Base-by-base conservation (phyloP, 1,140 invertebrate genomes). In the Venustaconcha ellipsiformis region DNA sequence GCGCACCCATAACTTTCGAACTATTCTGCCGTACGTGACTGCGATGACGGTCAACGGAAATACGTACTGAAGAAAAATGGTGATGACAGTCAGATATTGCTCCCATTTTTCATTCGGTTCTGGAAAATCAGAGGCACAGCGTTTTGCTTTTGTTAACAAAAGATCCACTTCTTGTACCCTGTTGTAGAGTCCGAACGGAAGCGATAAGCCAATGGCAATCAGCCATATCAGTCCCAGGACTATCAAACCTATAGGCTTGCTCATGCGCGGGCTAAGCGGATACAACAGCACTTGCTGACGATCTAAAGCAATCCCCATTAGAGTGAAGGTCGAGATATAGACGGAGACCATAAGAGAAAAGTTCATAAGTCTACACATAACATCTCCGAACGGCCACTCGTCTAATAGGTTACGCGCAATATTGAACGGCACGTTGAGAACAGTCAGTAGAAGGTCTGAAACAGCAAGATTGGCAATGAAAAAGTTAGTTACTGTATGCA, bases 401-500 rank as follows among this genome's bases (percentile, higher is more conserved):
- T 84, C 79, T 57, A 82, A 62, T 37, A 84, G 66, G 67, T 80
- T 74, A n/a, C 83, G 72, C 13, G 80, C 76, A 71, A 91, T 88
- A 77, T 90, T 91, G 48, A 91, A 82, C 37, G 86, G 97, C 17
- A 99, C 95, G 1, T 96, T 95, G 78, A 99, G 92, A 3, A 95
- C 91, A 84, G 96, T 98, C 26, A 99, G 91, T 3, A 99, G 86
- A 67, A 99, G 95, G 87, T 99, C 97, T 48, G 96, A 96, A 26
- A 98, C 90, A 0, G 97, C 97, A 68, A 99, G 90, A 89, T 99
- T 99, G 23, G 95, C 95, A 82, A 99, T 99, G 90, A 99, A 99
- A 62, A 97, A 93, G 89, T 99, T 99, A 20, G 97, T 99, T 0
- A 99, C 97, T 0, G 97, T 98, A 87, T 97, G 97, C 97, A 99